Percentiles rank a stretch among this genome's conserved stretches.
These are phyloP conservation scores for Branchinecta lynchi DNA, from an alignment of 1,140 invertebrate species.

Conservation along the genomic window DNA sequence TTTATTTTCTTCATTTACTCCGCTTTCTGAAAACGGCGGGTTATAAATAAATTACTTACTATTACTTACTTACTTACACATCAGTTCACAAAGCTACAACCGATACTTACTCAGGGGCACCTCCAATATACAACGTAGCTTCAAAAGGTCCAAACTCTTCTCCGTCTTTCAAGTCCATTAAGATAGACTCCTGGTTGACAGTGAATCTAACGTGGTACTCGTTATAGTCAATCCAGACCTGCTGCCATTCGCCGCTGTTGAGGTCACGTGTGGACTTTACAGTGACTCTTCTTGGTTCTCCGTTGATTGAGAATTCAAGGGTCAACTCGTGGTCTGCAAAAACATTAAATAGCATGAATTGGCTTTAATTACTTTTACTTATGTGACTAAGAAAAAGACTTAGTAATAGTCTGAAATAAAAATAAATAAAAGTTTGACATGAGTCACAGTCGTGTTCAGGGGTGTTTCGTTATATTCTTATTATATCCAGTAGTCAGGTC, in stretches of 20 bases:
- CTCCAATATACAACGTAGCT: conserved; percentile 80
- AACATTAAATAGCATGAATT: background rate
- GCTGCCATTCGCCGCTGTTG: conserved; percentile 85
- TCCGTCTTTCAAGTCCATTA: conserved; percentile 64
- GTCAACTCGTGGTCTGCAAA: conserved; percentile 58
- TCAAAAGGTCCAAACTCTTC: conserved; percentile 81
- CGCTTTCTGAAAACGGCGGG: too few relatives aligned
- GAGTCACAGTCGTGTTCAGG: too few relatives aligned
- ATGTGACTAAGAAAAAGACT: too few relatives aligned
- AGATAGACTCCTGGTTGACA: conserved; percentile 71
- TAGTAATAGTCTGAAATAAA: too few relatives aligned
- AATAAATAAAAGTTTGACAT: too few relatives aligned
- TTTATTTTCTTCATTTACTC: too few relatives aligned
- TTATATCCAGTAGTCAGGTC: too few relatives aligned
- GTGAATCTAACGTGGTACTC: conserved; percentile 84
- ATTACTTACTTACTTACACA: too few relatives aligned
- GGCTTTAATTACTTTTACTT: too few relatives aligned
- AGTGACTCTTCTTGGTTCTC: conserved; percentile 54
- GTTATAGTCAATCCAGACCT: conserved; percentile 81
- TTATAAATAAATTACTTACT: too few relatives aligned
- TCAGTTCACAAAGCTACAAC: conserved; percentile 16
- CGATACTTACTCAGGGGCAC: conserved; percentile 58
- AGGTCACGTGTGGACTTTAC: conserved; percentile 62
- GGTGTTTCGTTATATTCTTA: too few relatives aligned
- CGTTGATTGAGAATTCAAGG: conserved; percentile 77